Base-by-base conservation (phyloP, 2,797 vertebrate species). In the Hemitrygon akajei region DNA sequence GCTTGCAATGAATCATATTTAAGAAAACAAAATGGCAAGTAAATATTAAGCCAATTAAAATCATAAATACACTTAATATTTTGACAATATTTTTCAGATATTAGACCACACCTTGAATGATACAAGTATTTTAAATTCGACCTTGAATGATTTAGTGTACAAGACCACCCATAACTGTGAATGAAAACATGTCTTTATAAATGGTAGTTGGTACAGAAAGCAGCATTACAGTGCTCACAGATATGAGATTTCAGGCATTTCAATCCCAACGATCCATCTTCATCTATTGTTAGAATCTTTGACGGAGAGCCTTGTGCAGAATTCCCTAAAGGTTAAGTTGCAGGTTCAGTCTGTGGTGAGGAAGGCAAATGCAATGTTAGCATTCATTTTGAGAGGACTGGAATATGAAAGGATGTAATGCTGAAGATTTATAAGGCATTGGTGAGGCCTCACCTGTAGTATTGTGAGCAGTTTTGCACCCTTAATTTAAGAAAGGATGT, bases 111-210 rank as follows among this genome's bases (percentile, higher is more conserved):
- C 2, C n/a, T 89, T n/a, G n/a, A 34, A 89, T 89, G 16, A 66
- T n/a, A 12, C 66, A 37, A 14, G 30, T 56, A 56, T 58, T 93
- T 9, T n/a, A n/a, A n/a, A n/a, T n/a, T n/a, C n/a, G n/a, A n/a
- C 47, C 40, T 69, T 89, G 91, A 56, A 93, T 71, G 30, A 40
- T 10, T 80, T 79, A 40, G 79, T 10, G 63, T 1, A 34, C 7
- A 27, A 77, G 37, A 37, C 1, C 56, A 77, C 75, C 47, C 16
- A 27, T 97, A 99, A 99, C 99, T 95, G 99, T 99, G 99, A 96
- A 99, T 99, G 97, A 99, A 99, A 97, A 99, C 98, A 94, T 99
- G 99, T 97, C 99, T 98, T 97, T 99, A 99, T 95, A 99, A 97
- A 96, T 99, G 99, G 96, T 99, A 99, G 97, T 99, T 99, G 95